Evolutionary conservation across 1,140 invertebrate species (phyloP).

Genomic region (Melanaphis sacchari): DNA sequence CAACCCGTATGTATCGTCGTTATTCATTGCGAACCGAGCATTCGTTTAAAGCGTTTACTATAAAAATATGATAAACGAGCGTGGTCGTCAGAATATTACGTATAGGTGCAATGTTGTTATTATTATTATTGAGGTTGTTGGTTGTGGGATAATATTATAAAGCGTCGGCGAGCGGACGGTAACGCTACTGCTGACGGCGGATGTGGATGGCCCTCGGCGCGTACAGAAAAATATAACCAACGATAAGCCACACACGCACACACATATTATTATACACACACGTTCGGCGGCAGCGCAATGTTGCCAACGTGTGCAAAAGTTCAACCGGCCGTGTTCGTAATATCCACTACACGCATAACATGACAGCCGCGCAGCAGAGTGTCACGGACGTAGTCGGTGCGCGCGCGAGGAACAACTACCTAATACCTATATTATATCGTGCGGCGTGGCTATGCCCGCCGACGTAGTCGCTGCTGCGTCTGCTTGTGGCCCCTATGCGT

Average conservation of each 20-base stretch:
- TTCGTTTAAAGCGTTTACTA: background rate
- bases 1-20: no score
- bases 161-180: background rate
- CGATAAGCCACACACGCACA: slow-evolving; percentile 2
- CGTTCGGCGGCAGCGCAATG: background rate
- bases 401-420: background rate
- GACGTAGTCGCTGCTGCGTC: background rate
- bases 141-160: background rate
- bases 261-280: background rate
- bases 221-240: slow-evolving; percentile 18
- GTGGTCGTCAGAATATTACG: no score
- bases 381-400: slow-evolving; percentile 12
- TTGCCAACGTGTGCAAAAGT: slow-evolving; percentile 46
- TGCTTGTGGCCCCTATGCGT: background rate
- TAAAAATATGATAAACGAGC: background rate
- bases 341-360: background rate
- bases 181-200: background rate
- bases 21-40: no score
- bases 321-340: background rate
- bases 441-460: background rate
- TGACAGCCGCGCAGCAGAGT: background rate
- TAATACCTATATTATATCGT: background rate
- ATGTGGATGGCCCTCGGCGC: slow-evolving; percentile 35
- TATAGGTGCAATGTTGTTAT: background rate
- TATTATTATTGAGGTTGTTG: background rate